Percentiles rank a stretch among this genome's conserved stretches.
These are phyloP conservation scores for Lutraria rhynchaena DNA, from an alignment of 1,140 invertebrate genomes.

Conservation along the genomic window DNA sequence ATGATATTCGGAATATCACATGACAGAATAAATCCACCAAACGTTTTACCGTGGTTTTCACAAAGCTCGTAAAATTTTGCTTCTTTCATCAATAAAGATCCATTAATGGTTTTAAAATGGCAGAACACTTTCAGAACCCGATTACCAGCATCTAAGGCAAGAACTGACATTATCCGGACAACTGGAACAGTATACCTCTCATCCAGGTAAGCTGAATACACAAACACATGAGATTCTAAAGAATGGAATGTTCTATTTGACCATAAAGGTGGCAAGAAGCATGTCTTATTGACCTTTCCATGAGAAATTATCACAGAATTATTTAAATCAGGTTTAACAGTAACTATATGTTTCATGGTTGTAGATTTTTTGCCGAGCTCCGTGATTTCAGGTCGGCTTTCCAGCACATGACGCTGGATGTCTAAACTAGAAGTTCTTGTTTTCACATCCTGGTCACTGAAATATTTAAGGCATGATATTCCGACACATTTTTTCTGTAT, in stretches of 20 bases:
- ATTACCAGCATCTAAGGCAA: slow-evolving; percentile 47
- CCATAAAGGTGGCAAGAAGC: slow-evolving; percentile 16
- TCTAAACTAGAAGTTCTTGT: not conserved
- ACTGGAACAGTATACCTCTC: slow-evolving; percentile 24
- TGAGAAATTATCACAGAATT: no score
- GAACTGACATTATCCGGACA: slow-evolving; percentile 65
- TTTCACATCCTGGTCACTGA: not conserved
- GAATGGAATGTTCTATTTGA: slow-evolving; percentile 51
- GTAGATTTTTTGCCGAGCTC: not conserved
- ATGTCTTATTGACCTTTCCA: not conserved
- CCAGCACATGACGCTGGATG: slow-evolving; percentile 14
- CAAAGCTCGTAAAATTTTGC: slow-evolving; percentile 72
- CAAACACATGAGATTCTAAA: slow-evolving; percentile 53
- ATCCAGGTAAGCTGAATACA: slow-evolving; percentile 71
- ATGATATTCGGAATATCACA: slow-evolving; percentile 64
- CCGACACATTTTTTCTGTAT: not conserved
- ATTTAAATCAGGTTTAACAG: no score
- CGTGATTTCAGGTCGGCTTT: not conserved
- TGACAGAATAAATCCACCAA: slow-evolving; percentile 76
- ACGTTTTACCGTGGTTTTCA: slow-evolving; percentile 78
- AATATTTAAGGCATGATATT: not conserved
- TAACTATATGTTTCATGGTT: no score
- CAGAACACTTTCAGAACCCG: slow-evolving; percentile 56
- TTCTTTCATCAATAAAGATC: not conserved
- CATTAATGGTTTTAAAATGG: slow-evolving; percentile 46